Percentiles rank a stretch among this genome's conserved stretches.
phyloP scores from a whole-genome alignment of 2,888 invertebrate genomes.

The Drosophila melanocephala region DNA sequence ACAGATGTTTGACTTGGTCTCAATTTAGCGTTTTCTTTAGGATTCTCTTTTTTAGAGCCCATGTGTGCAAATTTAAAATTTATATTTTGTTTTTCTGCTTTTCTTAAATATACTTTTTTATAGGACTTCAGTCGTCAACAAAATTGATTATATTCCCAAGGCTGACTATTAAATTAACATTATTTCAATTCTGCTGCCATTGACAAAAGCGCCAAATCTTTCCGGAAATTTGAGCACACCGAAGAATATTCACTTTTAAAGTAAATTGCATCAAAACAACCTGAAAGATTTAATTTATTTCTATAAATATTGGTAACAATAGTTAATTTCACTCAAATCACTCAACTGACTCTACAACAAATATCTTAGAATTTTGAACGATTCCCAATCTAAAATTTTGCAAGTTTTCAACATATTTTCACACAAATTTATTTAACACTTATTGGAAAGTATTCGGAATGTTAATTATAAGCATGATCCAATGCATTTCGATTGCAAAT shows the following conservation, averaged over 20 bases:
- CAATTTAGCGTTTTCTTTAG: not conserved
- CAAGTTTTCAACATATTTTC: slow-evolving; percentile 14
- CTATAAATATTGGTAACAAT: not conserved
- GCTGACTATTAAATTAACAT: not conserved
- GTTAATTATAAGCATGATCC: slow-evolving; percentile 71
- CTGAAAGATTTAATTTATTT: not conserved
- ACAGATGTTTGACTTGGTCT: not conserved
- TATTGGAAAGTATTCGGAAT: slow-evolving; percentile 21
- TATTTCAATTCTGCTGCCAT: not conserved
- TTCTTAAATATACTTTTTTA: not conserved
- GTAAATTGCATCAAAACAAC: not conserved
- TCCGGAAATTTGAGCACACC: not conserved
- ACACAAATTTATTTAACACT: slow-evolving; percentile 27
- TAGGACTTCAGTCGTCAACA: not conserved
- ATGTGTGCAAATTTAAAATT: not conserved
- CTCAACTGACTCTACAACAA: not conserved
- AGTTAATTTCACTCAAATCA: not conserved
- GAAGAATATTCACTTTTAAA: not conserved
- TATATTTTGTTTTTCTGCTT: not conserved
- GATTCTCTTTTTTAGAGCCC: not conserved
- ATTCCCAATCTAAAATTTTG: not conserved
- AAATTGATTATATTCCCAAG: slow-evolving; percentile 9
- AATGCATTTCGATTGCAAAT: slow-evolving; percentile 60
- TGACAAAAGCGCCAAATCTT: not conserved
- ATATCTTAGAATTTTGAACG: not conserved